phyloP scores from a whole-genome alignment of 2,113 vertebrate species.

The Drymodes brunneopygia region DNA sequence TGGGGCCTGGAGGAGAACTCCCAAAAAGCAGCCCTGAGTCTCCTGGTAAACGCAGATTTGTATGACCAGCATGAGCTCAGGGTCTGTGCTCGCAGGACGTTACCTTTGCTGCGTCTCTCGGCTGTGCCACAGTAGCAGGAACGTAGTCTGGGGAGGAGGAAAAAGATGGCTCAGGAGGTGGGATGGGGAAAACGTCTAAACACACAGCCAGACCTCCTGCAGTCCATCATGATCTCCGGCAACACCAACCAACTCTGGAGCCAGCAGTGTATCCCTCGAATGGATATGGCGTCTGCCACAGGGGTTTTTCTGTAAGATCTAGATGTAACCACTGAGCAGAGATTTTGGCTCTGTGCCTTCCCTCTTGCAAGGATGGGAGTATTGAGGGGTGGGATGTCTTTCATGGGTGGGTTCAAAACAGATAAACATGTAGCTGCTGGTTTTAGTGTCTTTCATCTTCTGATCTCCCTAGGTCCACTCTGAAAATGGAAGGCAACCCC shows the following conservation, averaged over 20 bases:
- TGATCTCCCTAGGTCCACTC: neutral
- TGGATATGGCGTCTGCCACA: neutral
- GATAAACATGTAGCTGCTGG: neutral
- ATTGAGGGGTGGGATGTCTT: neutral
- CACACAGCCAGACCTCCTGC: neutral
- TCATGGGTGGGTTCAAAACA: neutral
- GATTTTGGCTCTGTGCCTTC: neutral
- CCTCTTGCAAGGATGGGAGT: neutral
- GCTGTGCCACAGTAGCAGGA: neutral
- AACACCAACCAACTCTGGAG: neutral
- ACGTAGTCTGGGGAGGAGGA: neutral
- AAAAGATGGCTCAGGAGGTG: neutral
- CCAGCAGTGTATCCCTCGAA: rapidly evolving
- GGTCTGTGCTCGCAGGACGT: rapidly evolving
- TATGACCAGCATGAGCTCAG: rapidly evolving
- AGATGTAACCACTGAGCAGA: neutral
- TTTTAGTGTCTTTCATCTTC: neutral
- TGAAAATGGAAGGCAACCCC: neutral
- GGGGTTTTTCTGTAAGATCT: neutral
- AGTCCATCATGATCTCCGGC: neutral
- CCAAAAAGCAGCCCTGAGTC: neutral
- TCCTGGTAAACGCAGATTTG: neutral
- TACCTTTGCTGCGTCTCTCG: constrained; percentile 56
- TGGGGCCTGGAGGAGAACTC: neutral
- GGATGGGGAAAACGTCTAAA: rapidly evolving